A percentile compares a stretch with the other conserved stretches of the same genome.
phyloP scores from a whole-genome alignment of 2,888 invertebrate species.

The Miltochrista miniata region DNA sequence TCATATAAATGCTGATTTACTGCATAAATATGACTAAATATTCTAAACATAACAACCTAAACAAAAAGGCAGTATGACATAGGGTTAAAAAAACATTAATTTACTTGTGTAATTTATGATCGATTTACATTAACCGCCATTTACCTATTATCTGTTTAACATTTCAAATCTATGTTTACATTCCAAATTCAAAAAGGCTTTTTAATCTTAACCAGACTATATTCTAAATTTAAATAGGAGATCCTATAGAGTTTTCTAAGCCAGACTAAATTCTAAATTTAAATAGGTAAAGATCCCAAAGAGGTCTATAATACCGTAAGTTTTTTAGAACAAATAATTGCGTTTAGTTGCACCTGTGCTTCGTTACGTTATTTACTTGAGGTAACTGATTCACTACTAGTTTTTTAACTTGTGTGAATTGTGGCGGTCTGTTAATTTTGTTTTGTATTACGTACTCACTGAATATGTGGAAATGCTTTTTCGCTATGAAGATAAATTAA shows the following conservation, averaged over 20 bases:
- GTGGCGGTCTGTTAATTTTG: conserved; percentile 27
- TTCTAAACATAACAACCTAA: too few species aligned
- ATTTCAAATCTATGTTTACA: too few species aligned
- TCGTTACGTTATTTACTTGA: conserved; percentile 23
- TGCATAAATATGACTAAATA: too few species aligned
- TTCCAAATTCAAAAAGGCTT: too few species aligned
- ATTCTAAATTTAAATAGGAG: conserved; percentile 16
- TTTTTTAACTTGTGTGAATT: conserved; percentile 22
- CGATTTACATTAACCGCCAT: too few species aligned
- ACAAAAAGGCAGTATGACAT: too few species aligned
- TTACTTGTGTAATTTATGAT: too few species aligned
- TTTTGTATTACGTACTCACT: conserved; percentile 7
- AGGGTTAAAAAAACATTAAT: too few species aligned
- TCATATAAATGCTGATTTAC: too few species aligned
- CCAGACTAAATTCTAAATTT: too few species aligned
- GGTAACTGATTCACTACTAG: conserved; percentile 19
- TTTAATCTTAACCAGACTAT: not conserved
- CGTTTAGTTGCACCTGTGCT: conserved; percentile 17
- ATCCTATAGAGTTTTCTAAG: conserved; percentile 2
- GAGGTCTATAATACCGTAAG: conserved; percentile 19
- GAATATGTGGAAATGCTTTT: conserved; percentile 1
- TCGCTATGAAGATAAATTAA: not conserved
- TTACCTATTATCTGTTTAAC: too few species aligned
- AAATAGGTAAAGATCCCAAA: conserved; percentile 5
- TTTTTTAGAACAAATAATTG: conserved; percentile 21